Evolutionary conservation across 2,797 vertebrate genomes (phyloP), one percentile per base, ranked within the genome.

Genomic region (Hyperoplus immaculatus): DNA sequence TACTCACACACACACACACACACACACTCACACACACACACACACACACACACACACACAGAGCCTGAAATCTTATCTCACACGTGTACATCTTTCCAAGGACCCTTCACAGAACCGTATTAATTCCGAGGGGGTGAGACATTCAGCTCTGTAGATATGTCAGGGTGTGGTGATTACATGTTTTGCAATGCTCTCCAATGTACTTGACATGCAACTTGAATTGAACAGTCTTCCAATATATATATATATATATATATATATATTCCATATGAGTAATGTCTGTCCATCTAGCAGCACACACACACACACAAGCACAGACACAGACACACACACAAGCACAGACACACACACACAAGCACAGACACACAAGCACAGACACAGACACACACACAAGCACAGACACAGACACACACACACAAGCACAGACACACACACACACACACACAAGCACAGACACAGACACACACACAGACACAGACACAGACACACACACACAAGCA

Each of bases 211-310:
- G 41, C 16, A n/a, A 65, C 58, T 77, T 56, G 64, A 86, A 89
- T 75, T 76, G 82, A 67, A 65, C 60, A 63, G 72, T 72, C 60
- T 79, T 86, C 87, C 72, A 68, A 55, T 72, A 82, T 10, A 79
- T 88, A 82, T 84, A 21, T 21, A 21, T 21, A 21, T 21, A 21
- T 21, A 21, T 21, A 55, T 72, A 82, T 10, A 79, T 88, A 82
- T 84, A 9, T 18, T 62, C 75, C 72, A 61, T 47, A 1, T 67
- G 74, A 70, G 71, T 38, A 75, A 58, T 12, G 57, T 43, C 65
- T 39, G 55, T 88, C 82, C 50, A 62, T 86, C 73, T 75, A 43
- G 39, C 78, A 39, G 73, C 29, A 29, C 3, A 3, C 29, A 29
- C 29, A 29, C 29, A 29, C 21, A 21, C 21, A 21, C 21, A 21